Evolutionary conservation across 2,113 vertebrate genomes (phyloP), one percentile per base, ranked within the genome.

Genomic region (Nothobranchius kuhntae): DNA sequence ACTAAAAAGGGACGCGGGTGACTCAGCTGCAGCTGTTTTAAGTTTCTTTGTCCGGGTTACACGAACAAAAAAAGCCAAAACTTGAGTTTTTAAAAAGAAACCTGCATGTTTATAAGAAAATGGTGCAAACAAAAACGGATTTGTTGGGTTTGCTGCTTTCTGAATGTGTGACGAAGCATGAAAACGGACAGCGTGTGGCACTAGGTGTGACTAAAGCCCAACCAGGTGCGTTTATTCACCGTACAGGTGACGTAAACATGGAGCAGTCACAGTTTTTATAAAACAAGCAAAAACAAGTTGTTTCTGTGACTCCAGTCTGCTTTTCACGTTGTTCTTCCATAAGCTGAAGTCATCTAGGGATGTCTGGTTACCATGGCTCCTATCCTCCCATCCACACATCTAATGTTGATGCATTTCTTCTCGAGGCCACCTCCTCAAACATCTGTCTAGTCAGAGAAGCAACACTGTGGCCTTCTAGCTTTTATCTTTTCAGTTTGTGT

Each of bases 71-170:
- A 61, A 60, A 76, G 54, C 75, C 61, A 55, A 73, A 65, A 60
- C 13, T 58, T 52, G 44, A 5, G 12, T 38, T 15, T 59, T 63
- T 42, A 30, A 53, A 21, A 69, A 63, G 13, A 46, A 71, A 58
- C 44, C 13, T 42, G 0, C 26, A 68, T 38, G 47, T 67, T 56
- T 10, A 45, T 53, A 68, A 36, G 15, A 36, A 53, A 42, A 62
- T 21, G 12, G 54, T 64, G 45, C 40, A 60, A 65, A 60, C 59
- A 50, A 70, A 61, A 11, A 5, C 6, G 9, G 15, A 56, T 6
- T 45, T 50, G 12, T 61, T 63, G 54, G 57, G 35, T 72, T 73
- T 52, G 24, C 17, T 78, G 24, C 74, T 79, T 72, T 68, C 54
- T 71, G 0, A 42, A 56, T 15, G 60, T 64, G n/a, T 57, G 44